These are phyloP conservation scores for Eclectus roratus DNA, from an alignment of 2,113 vertebrate species.

Conservation along the genomic window DNA sequence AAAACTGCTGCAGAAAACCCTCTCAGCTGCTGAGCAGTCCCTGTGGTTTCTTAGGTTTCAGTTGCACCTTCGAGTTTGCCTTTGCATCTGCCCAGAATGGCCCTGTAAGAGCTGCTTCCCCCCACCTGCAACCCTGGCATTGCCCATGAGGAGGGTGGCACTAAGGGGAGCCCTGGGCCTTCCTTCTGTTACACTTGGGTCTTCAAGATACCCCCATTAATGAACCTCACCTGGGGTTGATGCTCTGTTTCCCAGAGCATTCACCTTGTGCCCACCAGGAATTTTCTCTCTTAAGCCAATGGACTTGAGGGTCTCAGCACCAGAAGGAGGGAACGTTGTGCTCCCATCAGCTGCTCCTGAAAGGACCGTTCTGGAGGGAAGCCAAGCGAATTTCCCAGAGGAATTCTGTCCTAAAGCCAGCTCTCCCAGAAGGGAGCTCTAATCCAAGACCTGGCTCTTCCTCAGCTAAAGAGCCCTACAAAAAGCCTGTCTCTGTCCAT, in stretches of 20 bases:
- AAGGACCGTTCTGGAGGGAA: background rate
- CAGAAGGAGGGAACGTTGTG: background rate
- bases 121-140: background rate
- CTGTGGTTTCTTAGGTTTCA: background rate
- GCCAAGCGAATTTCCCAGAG: background rate
- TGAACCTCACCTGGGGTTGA: background rate
- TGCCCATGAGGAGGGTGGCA: fast-evolving
- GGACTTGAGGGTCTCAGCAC: background rate
- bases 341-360: background rate
- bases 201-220: fast-evolving
- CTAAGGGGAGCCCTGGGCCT: background rate
- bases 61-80: background rate
- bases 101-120: background rate
- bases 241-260: background rate
- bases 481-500: background rate
- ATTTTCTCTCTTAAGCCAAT: background rate
- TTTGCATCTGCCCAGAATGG: background rate
- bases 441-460: background rate
- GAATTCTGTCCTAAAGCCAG: background rate
- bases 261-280: fast-evolving
- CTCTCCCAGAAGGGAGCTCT: background rate
- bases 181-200: background rate
- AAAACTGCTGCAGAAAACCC: background rate
- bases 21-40: background rate
- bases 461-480: background rate